Percentiles rank a stretch among this genome's conserved stretches.
These are phyloP conservation scores for Mesoligia furuncula DNA, from an alignment of 2,888 invertebrate species.

Conservation along the genomic window DNA sequence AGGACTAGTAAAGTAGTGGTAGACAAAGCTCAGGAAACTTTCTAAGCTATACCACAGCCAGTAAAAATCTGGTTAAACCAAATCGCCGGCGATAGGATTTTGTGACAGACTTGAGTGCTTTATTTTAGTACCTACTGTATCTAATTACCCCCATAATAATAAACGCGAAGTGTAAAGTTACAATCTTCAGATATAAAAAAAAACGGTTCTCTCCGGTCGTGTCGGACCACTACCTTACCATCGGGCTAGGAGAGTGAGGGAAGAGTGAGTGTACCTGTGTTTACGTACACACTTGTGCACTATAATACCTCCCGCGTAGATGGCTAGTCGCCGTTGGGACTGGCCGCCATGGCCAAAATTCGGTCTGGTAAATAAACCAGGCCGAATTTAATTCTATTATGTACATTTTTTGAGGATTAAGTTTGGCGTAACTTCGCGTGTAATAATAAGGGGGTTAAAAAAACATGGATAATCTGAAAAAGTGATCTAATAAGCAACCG, in stretches of 20 bases:
- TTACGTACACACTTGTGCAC: neutral
- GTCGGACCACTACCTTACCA: too few relatives aligned
- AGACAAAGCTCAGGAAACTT: neutral
- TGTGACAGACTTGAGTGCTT: neutral
- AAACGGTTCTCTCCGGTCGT: too few relatives aligned
- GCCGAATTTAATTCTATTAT: too few relatives aligned
- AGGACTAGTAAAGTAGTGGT: neutral
- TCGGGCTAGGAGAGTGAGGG: too few relatives aligned
- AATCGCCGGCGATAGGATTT: neutral
- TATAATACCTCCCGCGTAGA: neutral
- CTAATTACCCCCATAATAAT: neutral
- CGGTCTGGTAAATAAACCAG: neutral
- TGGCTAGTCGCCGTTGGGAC: neutral
- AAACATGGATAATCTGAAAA: neutral
- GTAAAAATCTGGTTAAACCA: neutral
- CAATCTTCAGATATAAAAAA: neutral
- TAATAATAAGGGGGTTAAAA: neutral
- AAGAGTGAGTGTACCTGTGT: neutral
- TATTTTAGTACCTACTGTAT: neutral
- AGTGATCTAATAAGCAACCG: neutral
- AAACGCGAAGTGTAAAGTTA: neutral
- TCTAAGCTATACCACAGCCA: neutral
- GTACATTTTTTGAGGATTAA: neutral
- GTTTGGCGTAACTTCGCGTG: neutral
- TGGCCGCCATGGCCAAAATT: neutral